phyloP scores from a whole-genome alignment of 2,797 vertebrate species.

The Pyrocephalus nanus region DNA sequence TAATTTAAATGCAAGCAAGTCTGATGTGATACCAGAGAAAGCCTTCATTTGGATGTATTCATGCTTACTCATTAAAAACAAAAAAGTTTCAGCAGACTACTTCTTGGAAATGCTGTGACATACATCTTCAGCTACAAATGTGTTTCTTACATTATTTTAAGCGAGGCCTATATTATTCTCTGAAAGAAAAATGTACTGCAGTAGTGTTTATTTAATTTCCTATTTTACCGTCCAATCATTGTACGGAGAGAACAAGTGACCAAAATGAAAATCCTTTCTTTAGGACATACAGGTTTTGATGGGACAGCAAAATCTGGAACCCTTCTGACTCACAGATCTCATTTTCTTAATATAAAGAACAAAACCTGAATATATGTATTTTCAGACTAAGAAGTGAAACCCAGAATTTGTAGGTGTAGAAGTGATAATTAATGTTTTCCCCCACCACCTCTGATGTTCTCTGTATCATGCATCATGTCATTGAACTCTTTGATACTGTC shows the following conservation, averaged over 20 bases:
- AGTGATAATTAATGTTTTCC: background rate
- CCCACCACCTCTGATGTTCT: background rate
- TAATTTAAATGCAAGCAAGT: conserved; percentile 50
- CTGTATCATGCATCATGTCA: background rate
- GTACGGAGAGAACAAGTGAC: background rate
- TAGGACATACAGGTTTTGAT: background rate
- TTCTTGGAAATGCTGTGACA: conserved; percentile 10
- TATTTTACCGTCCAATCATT: background rate
- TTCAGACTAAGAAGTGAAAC: background rate
- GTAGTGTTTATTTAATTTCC: background rate
- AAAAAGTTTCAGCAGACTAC: background rate
- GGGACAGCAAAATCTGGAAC: background rate
- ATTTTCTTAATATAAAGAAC: background rate
- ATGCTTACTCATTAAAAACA: conserved; percentile 36
- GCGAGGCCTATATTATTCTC: background rate
- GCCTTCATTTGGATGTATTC: background rate
- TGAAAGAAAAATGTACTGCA: background rate
- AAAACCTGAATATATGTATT: background rate
- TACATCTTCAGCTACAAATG: background rate
- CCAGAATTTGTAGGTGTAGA: background rate
- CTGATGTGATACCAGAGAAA: conserved; percentile 27
- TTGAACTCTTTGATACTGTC: background rate
- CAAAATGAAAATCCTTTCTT: background rate
- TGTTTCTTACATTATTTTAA: background rate
- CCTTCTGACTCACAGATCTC: background rate